Conservation (phyloP, 2,888 invertebrate species). For the Uropetala carovei region DNA sequence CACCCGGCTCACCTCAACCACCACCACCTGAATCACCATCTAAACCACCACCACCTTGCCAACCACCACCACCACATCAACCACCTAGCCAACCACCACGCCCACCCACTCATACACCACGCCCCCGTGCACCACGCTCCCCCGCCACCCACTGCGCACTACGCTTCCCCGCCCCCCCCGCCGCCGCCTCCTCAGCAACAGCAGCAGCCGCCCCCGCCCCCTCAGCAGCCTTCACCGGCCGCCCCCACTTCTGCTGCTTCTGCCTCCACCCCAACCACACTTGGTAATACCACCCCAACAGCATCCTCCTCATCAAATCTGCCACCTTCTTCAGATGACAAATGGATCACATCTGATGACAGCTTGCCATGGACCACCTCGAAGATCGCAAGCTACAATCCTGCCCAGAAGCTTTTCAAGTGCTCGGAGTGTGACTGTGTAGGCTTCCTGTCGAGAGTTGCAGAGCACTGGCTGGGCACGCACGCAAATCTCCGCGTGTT, state of each 20-base stretch:
- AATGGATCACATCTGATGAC: slow-evolving; percentile 64
- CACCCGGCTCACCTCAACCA: slow-evolving; percentile 73
- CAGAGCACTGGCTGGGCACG: slow-evolving; percentile 87
- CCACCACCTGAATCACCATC: slow-evolving; percentile 72
- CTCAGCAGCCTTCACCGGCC: slow-evolving; percentile 64
- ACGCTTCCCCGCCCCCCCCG: slow-evolving; percentile 66
- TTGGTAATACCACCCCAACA: slow-evolving; percentile 42
- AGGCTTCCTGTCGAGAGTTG: slow-evolving; percentile 84
- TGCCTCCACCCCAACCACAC: slow-evolving; percentile 38
- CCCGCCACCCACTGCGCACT: slow-evolving; percentile 62
- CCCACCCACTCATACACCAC: slow-evolving; percentile 64
- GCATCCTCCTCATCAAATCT: slow-evolving; percentile 38
- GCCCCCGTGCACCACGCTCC: slow-evolving; percentile 64
- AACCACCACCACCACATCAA: slow-evolving; percentile 70
- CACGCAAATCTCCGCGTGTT: slow-evolving; percentile 82
- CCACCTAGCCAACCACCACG: slow-evolving; percentile 62
- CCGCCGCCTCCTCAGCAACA: slow-evolving; percentile 66
- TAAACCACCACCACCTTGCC: slow-evolving; percentile 68
- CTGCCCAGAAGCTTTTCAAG: slow-evolving; percentile 84
- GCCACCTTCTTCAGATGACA: slow-evolving; percentile 54
- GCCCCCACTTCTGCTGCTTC: slow-evolving; percentile 56
- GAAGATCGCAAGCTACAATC: slow-evolving; percentile 88
- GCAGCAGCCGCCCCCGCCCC: slow-evolving; percentile 57
- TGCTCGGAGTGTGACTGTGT: slow-evolving; percentile 87
- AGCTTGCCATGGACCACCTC: slow-evolving; percentile 82